Evolutionary conservation across 1,140 invertebrate species (phyloP), one percentile per base, ranked within the genome.

Genomic region (Planococcus citri): DNA sequence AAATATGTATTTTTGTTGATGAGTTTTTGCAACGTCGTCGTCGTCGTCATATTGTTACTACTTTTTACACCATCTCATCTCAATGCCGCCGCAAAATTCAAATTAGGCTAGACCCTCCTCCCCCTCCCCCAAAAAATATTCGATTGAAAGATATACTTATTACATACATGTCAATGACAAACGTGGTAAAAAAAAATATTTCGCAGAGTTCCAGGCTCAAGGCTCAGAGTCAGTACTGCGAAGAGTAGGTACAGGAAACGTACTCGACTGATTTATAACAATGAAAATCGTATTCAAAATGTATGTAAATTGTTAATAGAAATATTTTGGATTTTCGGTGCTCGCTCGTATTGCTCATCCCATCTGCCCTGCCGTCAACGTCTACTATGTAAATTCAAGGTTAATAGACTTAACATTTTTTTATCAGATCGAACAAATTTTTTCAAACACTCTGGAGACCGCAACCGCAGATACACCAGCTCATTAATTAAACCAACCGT

Each of bases 331-430:
- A 17, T 51, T 51, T 51, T 51, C 41, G 41, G 17, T 51, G n/a
- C 41, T 4, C 41, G 41, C 41, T 51, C 17, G 6, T 51, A 3
- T 14, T 51, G n/a, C n/a, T n/a, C n/a, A n/a, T n/a, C n/a, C n/a
- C n/a, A n/a, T n/a, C n/a, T 51, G 2, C 41, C 3, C 29, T 33
- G 4, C 29, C 4, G 4, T 33, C 41, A n/a, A 51, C 17, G 41
- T 51, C 41, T 51, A 37, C 33, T 37, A 51, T 51, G 41, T 51
- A 51, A 51, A 51, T 51, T 51, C 41, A 51, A 51, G 41, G 41
- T 51, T 51, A 51, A 51, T 51, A 51, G 41, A 51, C 41, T 51
- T 51, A 3, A 51, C 41, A 51, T 51, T 14, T 51, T n/a, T 51
- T 51, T 51, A 51, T 51, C 41, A 17, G 41, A 51, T 51, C 2